These are phyloP conservation scores for Chelonoidis abingdonii DNA, from an alignment of 2,113 vertebrate species.

Conservation along the genomic window DNA sequence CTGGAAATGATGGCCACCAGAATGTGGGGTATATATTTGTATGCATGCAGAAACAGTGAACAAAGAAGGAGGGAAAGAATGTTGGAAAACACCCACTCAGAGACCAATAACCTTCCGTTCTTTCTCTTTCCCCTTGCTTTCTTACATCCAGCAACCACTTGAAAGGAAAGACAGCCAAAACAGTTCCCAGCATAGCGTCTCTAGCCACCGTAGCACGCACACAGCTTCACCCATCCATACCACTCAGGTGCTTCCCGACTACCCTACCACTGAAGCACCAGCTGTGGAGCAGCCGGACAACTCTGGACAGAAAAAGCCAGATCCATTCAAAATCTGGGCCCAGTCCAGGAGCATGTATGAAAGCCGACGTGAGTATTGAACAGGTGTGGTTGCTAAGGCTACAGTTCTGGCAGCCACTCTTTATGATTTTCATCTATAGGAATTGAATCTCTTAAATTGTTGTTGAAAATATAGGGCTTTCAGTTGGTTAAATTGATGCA, in stretches of 20 bases:
- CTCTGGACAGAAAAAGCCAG: slow-evolving; percentile 95
- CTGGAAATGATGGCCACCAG: slow-evolving; percentile 50
- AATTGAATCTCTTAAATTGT: background rate
- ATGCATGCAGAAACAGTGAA: slow-evolving; percentile 53
- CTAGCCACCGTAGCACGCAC: slow-evolving; percentile 94
- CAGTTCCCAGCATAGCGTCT: slow-evolving; percentile 95
- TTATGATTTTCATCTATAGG: background rate
- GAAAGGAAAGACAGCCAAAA: slow-evolving; percentile 99
- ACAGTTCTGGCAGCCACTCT: slow-evolving; percentile 44
- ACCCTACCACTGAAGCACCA: slow-evolving; percentile 75
- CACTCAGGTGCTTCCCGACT: slow-evolving; percentile 83
- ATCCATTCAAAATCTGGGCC: slow-evolving; percentile 99
- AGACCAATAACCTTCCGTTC: slow-evolving; percentile 70
- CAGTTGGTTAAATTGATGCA: background rate
- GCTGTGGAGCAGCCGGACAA: slow-evolving; percentile 85
- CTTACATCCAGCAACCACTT: slow-evolving; percentile 89
- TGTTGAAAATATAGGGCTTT: background rate
- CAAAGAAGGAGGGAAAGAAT: slow-evolving; percentile 41
- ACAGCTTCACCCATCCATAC: slow-evolving; percentile 90
- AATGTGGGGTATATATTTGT: slow-evolving; percentile 47
- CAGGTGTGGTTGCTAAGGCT: slow-evolving; percentile 63
- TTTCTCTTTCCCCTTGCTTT: slow-evolving; percentile 43
- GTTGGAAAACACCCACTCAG: slow-evolving; percentile 63
- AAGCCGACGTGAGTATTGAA: slow-evolving; percentile 98
- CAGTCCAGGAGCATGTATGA: slow-evolving; percentile 99